Base-by-base conservation (phyloP, 2,113 vertebrate genomes). In the Zingel zingel region DNA sequence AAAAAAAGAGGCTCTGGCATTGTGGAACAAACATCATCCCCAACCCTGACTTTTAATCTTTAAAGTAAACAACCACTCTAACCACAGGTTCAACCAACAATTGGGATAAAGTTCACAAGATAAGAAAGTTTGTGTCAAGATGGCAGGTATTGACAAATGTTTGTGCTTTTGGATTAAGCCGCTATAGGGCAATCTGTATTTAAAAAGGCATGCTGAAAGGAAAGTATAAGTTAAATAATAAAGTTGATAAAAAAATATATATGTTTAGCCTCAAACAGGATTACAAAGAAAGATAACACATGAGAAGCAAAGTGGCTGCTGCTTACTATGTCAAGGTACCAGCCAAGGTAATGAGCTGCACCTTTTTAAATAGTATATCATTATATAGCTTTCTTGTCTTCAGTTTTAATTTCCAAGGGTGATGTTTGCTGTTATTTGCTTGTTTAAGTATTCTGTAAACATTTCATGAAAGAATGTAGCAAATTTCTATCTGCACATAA, bases 81-180 rank as follows among this genome's bases (percentile, higher is more conserved):
- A 30, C 5, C 21, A 10, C 5, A 48, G 56, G 30, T 21, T 43
- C 27, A 43, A 80, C 23, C 10, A 23, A 45, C 63, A 67, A 66
- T 21, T 62, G 13, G 45, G 9, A 11, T 19, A 53, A 88, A 86
- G 50, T 79, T 81, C n/a, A 77, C 2, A 1, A 13, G 23, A 63
- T 47, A 56, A 58, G 13, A 14, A 51, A 14, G 25, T 53, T 53
- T 36, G 39, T 23, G 8, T 57, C 6, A 51, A 27, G 48, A 57
- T 27, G n/a, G 19, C 15, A 39, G 23, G 3, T 33, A 39, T 10
- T 30, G 27, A 16, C 36, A 21, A 68, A 19, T 5, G 39, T 43
- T 43, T 58, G 5, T 43, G 21, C 61, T 18, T 74, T 61, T 53
- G 63, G 71, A 71, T 10, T 36, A 14, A 71, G 45, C 11, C 1